Evolutionary conservation across 2,888 invertebrate species (phyloP).

Genomic region (Ditula angustiorana): DNA sequence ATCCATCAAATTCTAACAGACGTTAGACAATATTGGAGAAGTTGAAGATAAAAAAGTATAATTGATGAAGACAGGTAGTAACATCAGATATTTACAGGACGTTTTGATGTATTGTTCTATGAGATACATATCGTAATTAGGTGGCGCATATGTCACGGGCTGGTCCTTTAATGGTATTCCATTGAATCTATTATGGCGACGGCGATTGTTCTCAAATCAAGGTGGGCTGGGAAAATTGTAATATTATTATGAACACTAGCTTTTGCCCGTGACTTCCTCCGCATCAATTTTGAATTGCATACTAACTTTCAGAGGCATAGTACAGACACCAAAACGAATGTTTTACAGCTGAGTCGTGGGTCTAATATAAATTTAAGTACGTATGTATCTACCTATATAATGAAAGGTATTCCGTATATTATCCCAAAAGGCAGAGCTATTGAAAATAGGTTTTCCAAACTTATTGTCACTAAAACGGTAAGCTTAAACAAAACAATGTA

Average conservation of each 20-base stretch:
- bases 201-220: conserved; percentile 34
- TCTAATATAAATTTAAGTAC: too few species aligned
- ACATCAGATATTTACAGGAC: conserved; percentile 60
- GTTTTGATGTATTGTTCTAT: conserved; percentile 69
- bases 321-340: too few species aligned
- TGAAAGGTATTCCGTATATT: too few species aligned
- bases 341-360: too few species aligned
- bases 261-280: too few species aligned
- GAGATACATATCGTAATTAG: conserved; percentile 64
- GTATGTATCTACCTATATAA: too few species aligned
- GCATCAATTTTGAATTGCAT: neutral
- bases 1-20: conserved; percentile 75
- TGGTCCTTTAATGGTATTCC: conserved; percentile 35
- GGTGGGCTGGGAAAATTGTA: conserved; percentile 28
- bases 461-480: too few species aligned
- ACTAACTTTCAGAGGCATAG: conserved; percentile 10
- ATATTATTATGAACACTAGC: conserved; percentile 1
- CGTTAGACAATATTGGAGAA: conserved; percentile 70
- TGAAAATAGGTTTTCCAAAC: too few species aligned
- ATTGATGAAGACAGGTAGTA: conserved; percentile 81
- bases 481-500: too few species aligned
- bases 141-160: conserved; percentile 55
- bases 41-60: conserved; percentile 74
- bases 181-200: conserved; percentile 30
- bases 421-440: too few species aligned